Conservation (phyloP, 2,797 vertebrate species). For the Lepus oiostolus region DNA sequence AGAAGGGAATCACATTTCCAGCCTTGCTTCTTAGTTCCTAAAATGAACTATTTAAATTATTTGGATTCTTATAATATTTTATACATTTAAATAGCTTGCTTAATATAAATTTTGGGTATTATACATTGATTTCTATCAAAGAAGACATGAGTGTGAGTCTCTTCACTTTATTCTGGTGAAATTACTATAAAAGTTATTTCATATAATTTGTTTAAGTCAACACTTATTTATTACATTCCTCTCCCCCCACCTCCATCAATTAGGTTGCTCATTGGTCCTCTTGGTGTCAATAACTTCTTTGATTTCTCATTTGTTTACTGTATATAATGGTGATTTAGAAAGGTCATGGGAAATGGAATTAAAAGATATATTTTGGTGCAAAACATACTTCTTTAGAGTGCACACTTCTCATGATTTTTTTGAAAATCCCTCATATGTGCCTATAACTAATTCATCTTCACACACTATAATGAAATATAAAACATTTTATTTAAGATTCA, state of each 20-base stretch:
- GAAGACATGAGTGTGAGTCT: background rate
- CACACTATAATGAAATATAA: background rate
- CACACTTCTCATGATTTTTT: too few relatives aligned
- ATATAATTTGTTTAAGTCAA: constrained; percentile 25
- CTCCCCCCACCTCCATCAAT: background rate
- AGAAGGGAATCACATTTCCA: background rate
- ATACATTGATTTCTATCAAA: background rate
- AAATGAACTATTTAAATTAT: background rate
- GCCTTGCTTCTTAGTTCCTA: background rate
- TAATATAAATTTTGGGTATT: background rate
- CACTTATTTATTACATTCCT: background rate
- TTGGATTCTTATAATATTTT: background rate
- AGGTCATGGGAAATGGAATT: too few relatives aligned
- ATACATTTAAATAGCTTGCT: background rate
- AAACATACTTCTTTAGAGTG: too few relatives aligned
- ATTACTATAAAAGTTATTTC: background rate
- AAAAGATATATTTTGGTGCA: too few relatives aligned
- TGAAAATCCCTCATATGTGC: background rate
- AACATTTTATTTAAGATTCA: background rate
- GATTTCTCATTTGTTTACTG: background rate
- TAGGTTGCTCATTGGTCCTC: background rate
- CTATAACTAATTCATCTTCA: constrained; percentile 33
- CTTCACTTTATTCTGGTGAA: background rate
- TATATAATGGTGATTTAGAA: too few relatives aligned
- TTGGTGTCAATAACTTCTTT: background rate